Conservation (phyloP, 2,113 vertebrate species). For the Numenius arquata region DNA sequence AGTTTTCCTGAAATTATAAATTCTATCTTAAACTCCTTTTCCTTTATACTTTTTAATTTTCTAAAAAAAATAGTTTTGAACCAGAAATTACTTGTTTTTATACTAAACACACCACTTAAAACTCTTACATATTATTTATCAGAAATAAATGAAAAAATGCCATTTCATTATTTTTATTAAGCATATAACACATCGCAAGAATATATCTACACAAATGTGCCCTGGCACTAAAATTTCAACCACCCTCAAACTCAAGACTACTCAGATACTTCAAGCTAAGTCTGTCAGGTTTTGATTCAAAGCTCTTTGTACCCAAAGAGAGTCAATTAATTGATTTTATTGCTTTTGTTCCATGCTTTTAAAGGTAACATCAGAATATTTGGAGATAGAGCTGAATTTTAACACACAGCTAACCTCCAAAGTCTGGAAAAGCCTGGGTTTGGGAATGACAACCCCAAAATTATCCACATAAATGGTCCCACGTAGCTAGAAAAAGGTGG, state of each 20-base stretch:
- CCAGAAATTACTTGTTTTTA: neutral
- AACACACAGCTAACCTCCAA: neutral
- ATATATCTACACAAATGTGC: neutral
- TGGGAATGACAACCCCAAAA: neutral
- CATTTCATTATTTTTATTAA: neutral
- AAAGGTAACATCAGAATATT: neutral
- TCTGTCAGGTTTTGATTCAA: neutral
- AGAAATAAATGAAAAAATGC: neutral
- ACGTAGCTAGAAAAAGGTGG: neutral
- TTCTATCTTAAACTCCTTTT: neutral
- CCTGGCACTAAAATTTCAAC: neutral
- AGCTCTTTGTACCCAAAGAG: neutral
- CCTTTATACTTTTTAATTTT: neutral
- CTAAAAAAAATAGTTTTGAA: neutral
- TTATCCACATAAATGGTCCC: neutral
- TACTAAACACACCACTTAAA: neutral
- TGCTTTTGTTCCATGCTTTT: neutral
- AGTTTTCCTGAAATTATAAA: neutral
- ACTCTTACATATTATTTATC: neutral
- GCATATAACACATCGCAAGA: neutral
- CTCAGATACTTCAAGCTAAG: neutral
- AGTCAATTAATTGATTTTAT: neutral
- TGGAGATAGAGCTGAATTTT: neutral
- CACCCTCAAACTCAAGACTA: neutral
- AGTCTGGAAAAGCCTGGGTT: neutral